Base-by-base conservation (phyloP, 2,888 invertebrate genomes). In the Oxystoma pomonae region DNA sequence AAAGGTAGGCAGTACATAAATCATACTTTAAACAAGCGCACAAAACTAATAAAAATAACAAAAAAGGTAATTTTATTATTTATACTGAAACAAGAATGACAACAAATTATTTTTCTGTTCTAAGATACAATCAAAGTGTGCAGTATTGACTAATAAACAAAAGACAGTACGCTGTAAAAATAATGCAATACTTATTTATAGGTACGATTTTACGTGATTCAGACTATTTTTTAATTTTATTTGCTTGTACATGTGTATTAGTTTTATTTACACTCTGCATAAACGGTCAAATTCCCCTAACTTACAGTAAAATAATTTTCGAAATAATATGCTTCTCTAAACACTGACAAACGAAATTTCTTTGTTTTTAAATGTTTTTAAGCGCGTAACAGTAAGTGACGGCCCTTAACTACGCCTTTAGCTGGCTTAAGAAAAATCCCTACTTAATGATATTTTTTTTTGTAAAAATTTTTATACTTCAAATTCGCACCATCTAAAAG, bases 1-100 rank as follows among this genome's bases (percentile, higher is more conserved):
- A 60, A 67, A 67, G 69, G 70, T 72, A 72, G 69, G 71, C 70
- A 71, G 73, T 72, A 74, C 67, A 69, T 68, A 72, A 69, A 61
- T 53, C 57, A 65, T 65, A 35, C 12, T 58, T 61, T 65, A 62
- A 63, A 65, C 63, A 69, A 67, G 68, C 35, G 35, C 68, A 63
- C 60, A 66, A 66, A 65, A 65, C 65, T 35, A 35, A 35, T 35
- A 3, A 35, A 35, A 35, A 35, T n/a, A n/a, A n/a, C n/a, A n/a
- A n/a, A n/a, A n/a, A n/a, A n/a, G n/a, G n/a, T n/a, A n/a, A n/a
- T n/a, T n/a, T n/a, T n/a, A n/a, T n/a, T n/a, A n/a, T n/a, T n/a
- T n/a, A n/a, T n/a, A n/a, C n/a, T n/a, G n/a, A n/a, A n/a, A n/a
- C n/a, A n/a, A n/a, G n/a, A n/a, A n/a, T n/a, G n/a, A n/a, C n/a